Base-by-base conservation (phyloP, 1,140 invertebrate genomes). In the Leucophenga varia region DNA sequence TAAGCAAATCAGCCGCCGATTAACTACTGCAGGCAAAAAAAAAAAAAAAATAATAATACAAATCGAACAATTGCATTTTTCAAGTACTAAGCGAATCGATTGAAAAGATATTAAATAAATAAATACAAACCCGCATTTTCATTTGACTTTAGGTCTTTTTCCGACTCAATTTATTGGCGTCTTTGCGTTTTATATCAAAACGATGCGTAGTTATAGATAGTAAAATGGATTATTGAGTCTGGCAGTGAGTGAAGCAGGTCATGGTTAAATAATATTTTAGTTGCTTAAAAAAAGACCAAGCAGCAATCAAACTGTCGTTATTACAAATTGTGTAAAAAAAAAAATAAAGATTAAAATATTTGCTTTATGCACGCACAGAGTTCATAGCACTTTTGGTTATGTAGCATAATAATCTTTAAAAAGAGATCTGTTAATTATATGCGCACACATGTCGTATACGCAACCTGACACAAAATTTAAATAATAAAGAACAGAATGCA, bases 151-250 rank as follows among this genome's bases (percentile, higher is more conserved):
- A 67, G 63, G 63, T 67, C 63, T 59, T 67, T 53, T 58, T 57
- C 58, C 57, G 61, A 65, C 61, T 67, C 67, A 59, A 68, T 65
- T 65, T 68, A 67, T 67, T 67, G 56, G 56, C 55, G 47, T n/a
- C n/a, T n/a, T n/a, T n/a, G n/a, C n/a, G n/a, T n/a, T n/a, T n/a
- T n/a, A n/a, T n/a, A n/a, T n/a, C n/a, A n/a, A n/a, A n/a, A n/a
- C n/a, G n/a, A n/a, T n/a, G n/a, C n/a, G n/a, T n/a, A n/a, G n/a
- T n/a, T n/a, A n/a, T n/a, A n/a, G n/a, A n/a, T 55, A 54, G 51
- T 25, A 44, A 35, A 16, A 17, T 22, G 18, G 25, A 9, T 32
- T 5, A 28, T 20, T 44, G 32, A 43, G 42, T 43, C 47, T 47
- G 56, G 53, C 44, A 43, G 25, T 38, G 28, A 45, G 39, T 17